These are phyloP conservation scores for Acholoe squamosa DNA, from an alignment of 2,888 invertebrate species.

Conservation along the genomic window DNA sequence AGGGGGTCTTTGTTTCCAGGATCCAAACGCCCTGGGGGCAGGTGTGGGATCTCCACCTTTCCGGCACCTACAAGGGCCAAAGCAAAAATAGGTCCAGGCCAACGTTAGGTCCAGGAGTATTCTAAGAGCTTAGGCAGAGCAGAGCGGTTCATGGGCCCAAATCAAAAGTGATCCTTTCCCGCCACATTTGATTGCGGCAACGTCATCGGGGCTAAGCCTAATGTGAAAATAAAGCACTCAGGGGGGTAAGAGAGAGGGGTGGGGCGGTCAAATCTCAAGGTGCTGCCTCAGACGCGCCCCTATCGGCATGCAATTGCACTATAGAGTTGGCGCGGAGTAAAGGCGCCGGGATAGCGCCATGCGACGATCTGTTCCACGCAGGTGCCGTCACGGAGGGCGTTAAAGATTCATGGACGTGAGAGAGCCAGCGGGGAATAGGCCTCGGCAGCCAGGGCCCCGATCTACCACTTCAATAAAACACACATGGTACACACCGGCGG, in stretches of 20 bases:
- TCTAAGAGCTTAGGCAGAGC: background rate
- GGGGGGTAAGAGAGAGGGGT: too few relatives aligned
- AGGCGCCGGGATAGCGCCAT: background rate
- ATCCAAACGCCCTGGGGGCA: background rate
- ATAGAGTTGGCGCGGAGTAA: background rate
- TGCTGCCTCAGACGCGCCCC: background rate
- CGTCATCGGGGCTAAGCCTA: conserved; percentile 29
- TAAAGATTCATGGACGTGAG: conserved; percentile 30
- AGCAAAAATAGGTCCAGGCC: background rate
- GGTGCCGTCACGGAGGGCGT: conserved; percentile 30
- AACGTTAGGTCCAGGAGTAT: background rate
- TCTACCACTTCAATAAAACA: conserved; percentile 28
- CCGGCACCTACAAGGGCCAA: background rate
- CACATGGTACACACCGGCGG: background rate
- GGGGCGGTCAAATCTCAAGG: background rate
- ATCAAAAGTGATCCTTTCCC: background rate
- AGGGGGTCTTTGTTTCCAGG: background rate
- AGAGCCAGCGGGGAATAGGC: background rate
- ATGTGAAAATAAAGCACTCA: conserved; percentile 50
- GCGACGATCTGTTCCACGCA: background rate
- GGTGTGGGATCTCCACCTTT: too few relatives aligned
- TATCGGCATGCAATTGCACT: conserved; percentile 42
- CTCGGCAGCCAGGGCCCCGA: background rate
- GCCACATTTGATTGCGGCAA: conserved; percentile 10
- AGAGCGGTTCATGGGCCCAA: background rate